phyloP scores from a whole-genome alignment of 2,888 invertebrate genomes.

The Penaeus monodon region DNA sequence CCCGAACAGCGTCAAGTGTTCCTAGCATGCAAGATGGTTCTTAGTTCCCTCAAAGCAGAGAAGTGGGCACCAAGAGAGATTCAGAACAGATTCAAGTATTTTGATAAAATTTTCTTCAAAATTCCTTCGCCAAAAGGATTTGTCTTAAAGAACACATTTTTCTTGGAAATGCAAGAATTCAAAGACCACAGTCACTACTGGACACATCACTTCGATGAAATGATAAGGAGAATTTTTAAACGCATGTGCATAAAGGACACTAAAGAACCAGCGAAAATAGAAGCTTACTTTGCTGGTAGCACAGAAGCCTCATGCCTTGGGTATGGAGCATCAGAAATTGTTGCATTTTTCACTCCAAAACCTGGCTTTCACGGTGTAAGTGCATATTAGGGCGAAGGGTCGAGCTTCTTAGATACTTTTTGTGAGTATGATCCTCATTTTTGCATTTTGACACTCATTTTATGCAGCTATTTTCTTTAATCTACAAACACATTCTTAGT shows the following conservation, averaged over 20 bases:
- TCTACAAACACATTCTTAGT: too few relatives aligned
- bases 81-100: constrained; percentile 2
- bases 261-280: too few relatives aligned
- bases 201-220: not conserved
- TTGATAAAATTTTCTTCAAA: not conserved
- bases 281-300: too few relatives aligned
- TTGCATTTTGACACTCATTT: too few relatives aligned
- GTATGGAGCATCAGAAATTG: too few relatives aligned
- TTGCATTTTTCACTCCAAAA: too few relatives aligned
- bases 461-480: too few relatives aligned
- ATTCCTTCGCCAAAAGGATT: constrained; percentile 2
- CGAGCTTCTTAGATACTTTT: too few relatives aligned
- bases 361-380: too few relatives aligned
- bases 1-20: not conserved
- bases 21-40: constrained; percentile 17
- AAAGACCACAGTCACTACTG: not conserved
- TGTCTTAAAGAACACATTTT: constrained; percentile 7
- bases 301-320: too few relatives aligned
- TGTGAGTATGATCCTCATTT: too few relatives aligned
- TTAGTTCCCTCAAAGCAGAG: constrained; percentile 12
- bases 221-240: not conserved
- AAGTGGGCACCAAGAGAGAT: constrained; percentile 17
- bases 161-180: constrained; percentile 7
- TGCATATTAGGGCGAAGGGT: too few relatives aligned
- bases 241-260: not conserved